Evolutionary conservation across 2,797 vertebrate genomes (phyloP).

Genomic region (Lycodopsis pacificus): DNA sequence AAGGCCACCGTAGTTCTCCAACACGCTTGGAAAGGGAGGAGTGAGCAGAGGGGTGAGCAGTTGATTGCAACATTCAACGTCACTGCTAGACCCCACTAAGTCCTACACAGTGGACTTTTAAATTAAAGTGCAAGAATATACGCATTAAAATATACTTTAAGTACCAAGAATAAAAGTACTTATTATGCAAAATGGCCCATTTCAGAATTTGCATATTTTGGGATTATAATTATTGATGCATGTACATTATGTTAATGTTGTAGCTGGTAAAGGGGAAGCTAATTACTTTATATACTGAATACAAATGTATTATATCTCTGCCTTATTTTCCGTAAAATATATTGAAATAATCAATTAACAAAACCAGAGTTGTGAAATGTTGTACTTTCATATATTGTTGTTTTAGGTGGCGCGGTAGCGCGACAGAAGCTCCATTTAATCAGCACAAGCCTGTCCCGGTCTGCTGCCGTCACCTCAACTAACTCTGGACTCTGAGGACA

Average conservation of each 20-base stretch:
- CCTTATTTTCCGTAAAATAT: conserved; percentile 3
- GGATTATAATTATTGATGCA: background rate
- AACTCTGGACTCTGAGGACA: conserved; percentile 55
- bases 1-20: background rate
- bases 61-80: background rate
- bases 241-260: background rate
- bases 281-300: conserved; percentile 3
- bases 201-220: background rate
- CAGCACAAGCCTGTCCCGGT: conserved; percentile 3
- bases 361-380: background rate
- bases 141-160: background rate
- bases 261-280: background rate
- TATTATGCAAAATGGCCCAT: background rate
- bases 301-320: background rate
- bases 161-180: background rate
- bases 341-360: conserved; percentile 18
- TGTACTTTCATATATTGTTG: conserved; percentile 20
- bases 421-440: conserved; percentile 29
- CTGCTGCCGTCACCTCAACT: conserved; percentile 51
- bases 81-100: background rate
- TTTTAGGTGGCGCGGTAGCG: conserved; percentile 78
- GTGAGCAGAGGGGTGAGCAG: background rate
- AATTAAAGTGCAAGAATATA: background rate
- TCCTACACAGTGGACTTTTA: background rate
- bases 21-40: background rate